phyloP scores from a whole-genome alignment of 2,113 vertebrate genomes.

The Aplodontia rufa region DNA sequence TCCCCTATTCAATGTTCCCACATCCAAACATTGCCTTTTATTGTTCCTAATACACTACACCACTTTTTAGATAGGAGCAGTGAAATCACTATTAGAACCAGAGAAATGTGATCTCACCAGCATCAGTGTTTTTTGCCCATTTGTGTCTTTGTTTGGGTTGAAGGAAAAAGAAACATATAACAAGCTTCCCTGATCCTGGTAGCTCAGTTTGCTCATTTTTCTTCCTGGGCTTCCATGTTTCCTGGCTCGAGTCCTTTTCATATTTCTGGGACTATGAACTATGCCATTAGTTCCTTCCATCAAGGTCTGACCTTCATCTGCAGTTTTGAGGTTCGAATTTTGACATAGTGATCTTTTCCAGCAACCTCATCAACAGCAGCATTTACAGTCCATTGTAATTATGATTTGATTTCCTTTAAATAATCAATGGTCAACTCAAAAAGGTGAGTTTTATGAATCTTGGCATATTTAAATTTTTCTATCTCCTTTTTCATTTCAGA shows the following conservation, averaged over 20 bases:
- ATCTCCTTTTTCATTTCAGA: constrained; percentile 4
- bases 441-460: constrained; percentile 14
- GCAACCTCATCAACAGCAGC: neutral
- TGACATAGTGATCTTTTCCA: neutral
- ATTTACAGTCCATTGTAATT: constrained; percentile 45
- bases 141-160: neutral
- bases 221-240: neutral
- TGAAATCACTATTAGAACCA: neutral
- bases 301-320: neutral
- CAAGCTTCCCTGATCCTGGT: neutral
- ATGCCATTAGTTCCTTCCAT: neutral
- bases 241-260: neutral
- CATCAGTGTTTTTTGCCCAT: neutral
- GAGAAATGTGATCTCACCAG: neutral
- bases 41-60: neutral
- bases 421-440: neutral
- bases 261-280: neutral
- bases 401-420: constrained; percentile 41
- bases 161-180: neutral
- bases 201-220: neutral
- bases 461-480: constrained; percentile 25
- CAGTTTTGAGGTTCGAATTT: constrained; percentile 8
- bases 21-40: neutral
- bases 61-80: neutral
- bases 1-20: neutral